Percentiles rank a stretch among this genome's conserved stretches.
phyloP scores from a whole-genome alignment of 2,888 invertebrate genomes.

The Camptogramma bilineatum region DNA sequence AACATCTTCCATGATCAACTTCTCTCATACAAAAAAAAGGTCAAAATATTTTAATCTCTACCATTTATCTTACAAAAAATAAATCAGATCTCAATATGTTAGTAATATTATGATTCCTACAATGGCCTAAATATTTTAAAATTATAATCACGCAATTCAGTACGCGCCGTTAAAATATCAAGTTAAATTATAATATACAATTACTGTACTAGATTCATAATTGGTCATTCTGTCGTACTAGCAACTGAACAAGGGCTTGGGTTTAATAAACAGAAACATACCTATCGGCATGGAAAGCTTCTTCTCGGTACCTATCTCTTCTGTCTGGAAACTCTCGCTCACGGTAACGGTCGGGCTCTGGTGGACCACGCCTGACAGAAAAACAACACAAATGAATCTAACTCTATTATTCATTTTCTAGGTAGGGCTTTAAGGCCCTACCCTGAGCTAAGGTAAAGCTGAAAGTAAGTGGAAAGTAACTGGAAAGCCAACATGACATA shows the following conservation, averaged over 20 bases:
- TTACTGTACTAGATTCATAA: constrained; percentile 33
- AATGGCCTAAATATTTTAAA: background rate
- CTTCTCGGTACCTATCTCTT: constrained; percentile 72
- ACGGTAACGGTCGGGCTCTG: constrained; percentile 66
- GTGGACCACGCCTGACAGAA: constrained; percentile 63
- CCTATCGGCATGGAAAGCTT: constrained; percentile 67
- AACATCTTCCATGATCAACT: background rate
- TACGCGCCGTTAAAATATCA: background rate
- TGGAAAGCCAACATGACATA: too few relatives aligned
- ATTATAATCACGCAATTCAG: constrained; percentile 3
- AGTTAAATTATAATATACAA: constrained; percentile 2
- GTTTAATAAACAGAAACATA: constrained; percentile 46
- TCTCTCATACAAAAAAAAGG: background rate
- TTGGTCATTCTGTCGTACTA: constrained; percentile 30
- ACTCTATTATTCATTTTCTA: too few relatives aligned
- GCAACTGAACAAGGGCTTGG: background rate
- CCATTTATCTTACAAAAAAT: background rate
- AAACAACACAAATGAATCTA: constrained; percentile 9
- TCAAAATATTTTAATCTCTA: background rate
- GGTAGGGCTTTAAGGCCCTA: too few relatives aligned
- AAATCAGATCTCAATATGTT: background rate
- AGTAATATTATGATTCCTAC: background rate
- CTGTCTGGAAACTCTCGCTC: constrained; percentile 64
- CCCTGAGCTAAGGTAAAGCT: too few relatives aligned
- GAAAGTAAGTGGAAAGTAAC: too few relatives aligned